Evolutionary conservation across 2,888 invertebrate species (phyloP).

Genomic region (Candidula unifasciata): DNA sequence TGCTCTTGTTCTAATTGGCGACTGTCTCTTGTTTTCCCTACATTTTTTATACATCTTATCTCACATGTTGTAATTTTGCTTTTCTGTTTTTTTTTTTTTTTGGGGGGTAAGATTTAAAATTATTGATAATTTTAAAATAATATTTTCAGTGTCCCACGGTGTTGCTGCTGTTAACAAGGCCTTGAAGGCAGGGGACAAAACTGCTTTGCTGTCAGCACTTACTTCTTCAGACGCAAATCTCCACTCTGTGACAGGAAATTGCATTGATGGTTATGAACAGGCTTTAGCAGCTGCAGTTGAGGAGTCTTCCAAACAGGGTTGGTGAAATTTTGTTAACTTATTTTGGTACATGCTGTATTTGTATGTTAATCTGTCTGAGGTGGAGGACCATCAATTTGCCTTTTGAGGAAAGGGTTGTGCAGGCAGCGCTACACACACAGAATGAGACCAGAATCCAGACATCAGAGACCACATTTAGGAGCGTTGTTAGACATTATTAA

Average conservation of each 20-base stretch:
- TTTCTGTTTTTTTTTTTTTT: not conserved
- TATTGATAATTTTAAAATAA: not conserved
- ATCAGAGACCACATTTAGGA: too few relatives aligned
- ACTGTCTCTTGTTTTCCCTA: too few relatives aligned
- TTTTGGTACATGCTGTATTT: not conserved
- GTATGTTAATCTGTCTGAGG: too few relatives aligned
- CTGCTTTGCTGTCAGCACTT: slow-evolving; percentile 69
- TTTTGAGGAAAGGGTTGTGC: too few relatives aligned
- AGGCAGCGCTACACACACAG: too few relatives aligned
- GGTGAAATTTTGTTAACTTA: slow-evolving; percentile 1
- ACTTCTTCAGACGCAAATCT: slow-evolving; percentile 64
- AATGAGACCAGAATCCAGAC: too few relatives aligned
- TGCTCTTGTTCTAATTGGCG: too few relatives aligned
- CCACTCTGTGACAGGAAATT: slow-evolving; percentile 70
- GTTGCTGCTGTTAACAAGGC: slow-evolving; percentile 73
- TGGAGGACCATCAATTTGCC: too few relatives aligned
- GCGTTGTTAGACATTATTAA: too few relatives aligned
- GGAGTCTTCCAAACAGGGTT: slow-evolving; percentile 62
- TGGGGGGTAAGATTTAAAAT: not conserved
- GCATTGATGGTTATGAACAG: slow-evolving; percentile 67
- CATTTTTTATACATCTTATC: too few relatives aligned
- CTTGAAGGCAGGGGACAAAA: slow-evolving; percentile 65
- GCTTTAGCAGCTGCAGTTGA: slow-evolving; percentile 63
- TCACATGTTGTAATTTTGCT: too few relatives aligned
- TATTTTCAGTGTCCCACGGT: slow-evolving; percentile 69